Conservation (phyloP, 2,113 vertebrate genomes). For the Chaenogobius annularis region DNA sequence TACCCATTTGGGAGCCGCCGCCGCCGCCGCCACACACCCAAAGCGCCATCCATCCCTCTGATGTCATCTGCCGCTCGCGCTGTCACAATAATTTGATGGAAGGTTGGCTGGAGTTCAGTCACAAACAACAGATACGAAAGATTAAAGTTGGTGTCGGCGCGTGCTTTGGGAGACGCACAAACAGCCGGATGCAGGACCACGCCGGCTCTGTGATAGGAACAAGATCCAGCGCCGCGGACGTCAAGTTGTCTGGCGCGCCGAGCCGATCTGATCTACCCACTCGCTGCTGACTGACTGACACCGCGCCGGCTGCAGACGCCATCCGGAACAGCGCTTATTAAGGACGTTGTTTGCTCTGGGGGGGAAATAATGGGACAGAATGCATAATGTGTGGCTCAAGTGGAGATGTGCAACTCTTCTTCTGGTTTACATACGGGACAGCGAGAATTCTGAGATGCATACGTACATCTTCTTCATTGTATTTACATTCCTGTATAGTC, state of each 20-base stretch:
- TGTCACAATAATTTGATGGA: conserved; percentile 36
- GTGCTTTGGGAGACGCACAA: conserved; percentile 18
- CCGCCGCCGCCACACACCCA: conserved; percentile 1
- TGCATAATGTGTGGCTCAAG: neutral
- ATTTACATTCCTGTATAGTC: too few relatives aligned
- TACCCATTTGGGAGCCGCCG: conserved; percentile 16
- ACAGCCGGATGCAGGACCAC: conserved; percentile 38
- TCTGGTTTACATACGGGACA: too few relatives aligned
- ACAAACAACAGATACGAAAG: conserved; percentile 21
- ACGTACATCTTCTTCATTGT: too few relatives aligned
- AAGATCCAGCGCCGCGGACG: conserved; percentile 42
- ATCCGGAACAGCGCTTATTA: conserved; percentile 18
- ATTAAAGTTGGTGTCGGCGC: conserved; percentile 3
- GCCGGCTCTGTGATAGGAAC: conserved; percentile 36
- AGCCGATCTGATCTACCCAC: conserved; percentile 49
- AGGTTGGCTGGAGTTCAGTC: conserved; percentile 3
- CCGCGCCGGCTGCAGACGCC: conserved; percentile 21
- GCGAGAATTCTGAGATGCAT: neutral
- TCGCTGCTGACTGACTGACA: conserved; percentile 51
- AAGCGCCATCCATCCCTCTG: conserved; percentile 12
- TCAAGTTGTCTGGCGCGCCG: conserved; percentile 30
- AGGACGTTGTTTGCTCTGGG: conserved; percentile 19
- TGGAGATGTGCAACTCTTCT: neutral
- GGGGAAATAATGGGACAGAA: neutral
- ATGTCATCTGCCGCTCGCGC: conserved; percentile 16